Conservation (phyloP, 1,140 invertebrate genomes). For the Diorhabda sublineata region DNA sequence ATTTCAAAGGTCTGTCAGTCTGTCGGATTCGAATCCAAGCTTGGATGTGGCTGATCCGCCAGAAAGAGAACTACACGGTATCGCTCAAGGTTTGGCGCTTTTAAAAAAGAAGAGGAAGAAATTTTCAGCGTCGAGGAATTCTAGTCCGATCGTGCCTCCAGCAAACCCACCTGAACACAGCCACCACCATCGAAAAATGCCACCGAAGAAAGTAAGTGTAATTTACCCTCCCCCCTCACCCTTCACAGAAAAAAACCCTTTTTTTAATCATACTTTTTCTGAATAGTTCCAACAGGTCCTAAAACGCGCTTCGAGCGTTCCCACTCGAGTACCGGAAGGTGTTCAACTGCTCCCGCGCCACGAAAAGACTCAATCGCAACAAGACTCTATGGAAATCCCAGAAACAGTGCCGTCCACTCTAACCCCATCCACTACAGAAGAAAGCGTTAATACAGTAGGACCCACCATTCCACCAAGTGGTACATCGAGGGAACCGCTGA, state of each 20-base stretch:
- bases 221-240: background rate
- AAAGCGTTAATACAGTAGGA: conserved; percentile 40
- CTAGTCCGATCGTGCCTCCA: conserved; percentile 54
- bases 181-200: conserved; percentile 23
- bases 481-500: conserved; percentile 45
- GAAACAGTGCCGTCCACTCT: conserved; percentile 24
- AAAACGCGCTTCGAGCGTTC: conserved; percentile 60
- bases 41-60: conserved; percentile 37
- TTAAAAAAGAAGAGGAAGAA: conserved; percentile 73
- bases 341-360: conserved; percentile 42
- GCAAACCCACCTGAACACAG: conserved; percentile 37
- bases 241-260: background rate
- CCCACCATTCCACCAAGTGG: conserved; percentile 12
- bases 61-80: conserved; percentile 37
- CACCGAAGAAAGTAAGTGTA: conserved; percentile 40
- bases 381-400: conserved; percentile 49
- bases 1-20: conserved; percentile 30
- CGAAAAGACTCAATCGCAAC: conserved; percentile 51
- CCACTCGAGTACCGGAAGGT: conserved; percentile 51
- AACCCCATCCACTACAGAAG: conserved; percentile 40
- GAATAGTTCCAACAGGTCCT: conserved; percentile 45
- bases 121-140: conserved; percentile 70
- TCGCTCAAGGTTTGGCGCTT: conserved; percentile 59
- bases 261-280: background rate
- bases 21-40: conserved; percentile 51